Conservation (phyloP, 2,888 invertebrate species). For the Rotaria macrura region DNA sequence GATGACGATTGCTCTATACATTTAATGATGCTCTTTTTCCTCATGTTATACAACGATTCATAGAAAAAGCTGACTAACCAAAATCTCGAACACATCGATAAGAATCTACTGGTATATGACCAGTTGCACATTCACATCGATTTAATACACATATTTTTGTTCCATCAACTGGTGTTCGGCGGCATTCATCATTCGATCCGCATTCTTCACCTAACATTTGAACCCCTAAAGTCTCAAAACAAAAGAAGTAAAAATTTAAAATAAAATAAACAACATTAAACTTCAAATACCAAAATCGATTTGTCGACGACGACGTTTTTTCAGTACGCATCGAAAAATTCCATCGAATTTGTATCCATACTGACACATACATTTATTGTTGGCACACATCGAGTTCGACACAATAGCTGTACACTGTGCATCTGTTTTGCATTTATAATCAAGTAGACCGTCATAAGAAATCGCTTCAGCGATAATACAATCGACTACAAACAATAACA, state of each 20-base stretch:
- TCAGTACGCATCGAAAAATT: neutral
- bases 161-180: neutral
- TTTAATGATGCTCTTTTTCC: neutral
- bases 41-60: no score
- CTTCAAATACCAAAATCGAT: neutral
- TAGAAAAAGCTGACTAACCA: neutral
- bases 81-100: constrained; percentile 19
- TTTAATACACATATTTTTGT: neutral
- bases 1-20: neutral
- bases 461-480: neutral
- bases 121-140: neutral
- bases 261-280: no score
- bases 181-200: neutral
- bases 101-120: neutral
- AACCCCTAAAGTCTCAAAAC: neutral
- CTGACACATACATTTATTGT: neutral
- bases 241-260: no score
- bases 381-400: neutral
- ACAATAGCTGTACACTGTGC: neutral
- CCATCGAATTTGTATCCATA: neutral
- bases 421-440: neutral
- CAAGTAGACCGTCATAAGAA: neutral
- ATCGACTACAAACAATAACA: neutral
- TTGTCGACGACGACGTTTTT: neutral
- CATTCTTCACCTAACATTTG: neutral